Base-by-base conservation (phyloP, 2,113 vertebrate genomes). In the Meriones unguiculatus region DNA sequence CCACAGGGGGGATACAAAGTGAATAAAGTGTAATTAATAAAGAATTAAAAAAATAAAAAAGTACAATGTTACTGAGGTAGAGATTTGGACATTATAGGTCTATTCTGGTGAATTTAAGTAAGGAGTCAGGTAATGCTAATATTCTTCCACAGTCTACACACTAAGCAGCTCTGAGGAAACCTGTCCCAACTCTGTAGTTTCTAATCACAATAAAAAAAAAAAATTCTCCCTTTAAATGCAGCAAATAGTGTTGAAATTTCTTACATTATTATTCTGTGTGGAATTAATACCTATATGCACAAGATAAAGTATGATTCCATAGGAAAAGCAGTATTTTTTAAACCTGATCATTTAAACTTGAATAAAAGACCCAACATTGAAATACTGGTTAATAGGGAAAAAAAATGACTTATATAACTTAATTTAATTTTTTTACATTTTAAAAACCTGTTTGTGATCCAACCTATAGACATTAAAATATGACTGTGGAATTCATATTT, bases 281-380 rank as follows among this genome's bases (percentile, higher is more conserved):
- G 10, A 14, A 94, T 73, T 94, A 93, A 91, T 54, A 89, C n/a
- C 87, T 14, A 65, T 18, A 65, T 73, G 24, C 12, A 57, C 11
- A 75, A 18, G 4, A 22, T 41, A 41, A 93, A 87, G 2, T 84
- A 9, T 25, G 1, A 73, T 69, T 24, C 6, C 24, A 2, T 69
- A 24, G 25, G n/a, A 80, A 87, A 92, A 59, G 0, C 57, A 52
- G 1, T 59, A 7, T 46, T 90, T 86, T 87, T 91, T 65, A 2
- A 95, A 86, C 65, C 22, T 86, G 8, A 75, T 11, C 15, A 50
- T 25, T 90, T 92, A 94, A 81, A 93, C 35, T 90, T 92, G 15
- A 64, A 35, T 77, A 2, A 59, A 82, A 89, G 2, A 78, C 89
- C 0, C 20, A 97, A 87, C 4, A 76, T 2, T 35, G 32, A 64